Base-by-base conservation (phyloP, 2,113 vertebrate genomes). In the Leucoraja erinaceus region DNA sequence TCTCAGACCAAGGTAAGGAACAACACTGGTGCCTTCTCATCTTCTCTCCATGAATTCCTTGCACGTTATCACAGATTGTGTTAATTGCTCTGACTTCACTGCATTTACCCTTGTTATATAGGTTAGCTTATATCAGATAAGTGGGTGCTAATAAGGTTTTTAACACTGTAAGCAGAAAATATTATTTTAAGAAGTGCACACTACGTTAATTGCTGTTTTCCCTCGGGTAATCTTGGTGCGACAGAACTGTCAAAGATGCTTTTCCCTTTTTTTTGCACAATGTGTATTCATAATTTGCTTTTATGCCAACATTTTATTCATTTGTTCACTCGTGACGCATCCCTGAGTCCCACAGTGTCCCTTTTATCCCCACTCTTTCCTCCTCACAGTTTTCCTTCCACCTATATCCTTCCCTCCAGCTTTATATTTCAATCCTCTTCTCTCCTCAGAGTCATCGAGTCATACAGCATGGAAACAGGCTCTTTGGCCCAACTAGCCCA, bases 1-100 rank as follows among this genome's bases (percentile, higher is more conserved):
- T 95, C 95, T 93, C 93, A 94, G 33, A 93, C 94, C 5, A 83
- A 96, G 95, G 95, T 94, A 95, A 95, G 70, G 0, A 56, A 6
- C 8, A 16, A 18, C 20, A 18, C 18, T 9, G 63, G 16, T 47
- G 5, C 5, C 9, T 47, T 54, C 54, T 38, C 22, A 25, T 4
- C 25, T 25, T 10, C n/a, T 70, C 31, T 47, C 20, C 31, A 70
- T 22, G 10, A 47, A 38, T 25, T 91, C 63, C 56, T 72, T 33
- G 47, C 9, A 3, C n/a, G 6, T 33, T 12, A 66, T 14, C 12
- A 20, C 14, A 9, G 16, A 56, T 47, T 28, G 10, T n/a, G 25
- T 33, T 14, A 18, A n/a, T 61, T 88, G 79, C 20, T 83, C 25
- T 56, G 79, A 9, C 47, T 56, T n/a, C 31, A 38, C 5, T 25